Percentiles rank a stretch among this genome's conserved stretches.
Conservation (phyloP, 2,113 vertebrate species). For the Myrmecobius fasciatus region DNA sequence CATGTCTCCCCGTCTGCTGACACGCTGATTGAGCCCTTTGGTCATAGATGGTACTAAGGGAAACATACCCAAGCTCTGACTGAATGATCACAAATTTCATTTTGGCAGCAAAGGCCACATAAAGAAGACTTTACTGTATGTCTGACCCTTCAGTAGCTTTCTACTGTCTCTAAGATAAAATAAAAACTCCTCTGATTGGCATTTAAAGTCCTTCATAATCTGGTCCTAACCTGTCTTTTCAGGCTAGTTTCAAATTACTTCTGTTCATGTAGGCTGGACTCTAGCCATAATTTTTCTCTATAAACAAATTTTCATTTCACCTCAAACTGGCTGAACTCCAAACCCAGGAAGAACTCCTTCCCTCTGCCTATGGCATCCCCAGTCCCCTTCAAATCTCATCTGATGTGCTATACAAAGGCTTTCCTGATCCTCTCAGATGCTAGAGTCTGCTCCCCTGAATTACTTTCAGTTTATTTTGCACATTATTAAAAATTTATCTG, state of each 20-base stretch:
- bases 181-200: background rate
- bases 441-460: background rate
- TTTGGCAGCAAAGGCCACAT: background rate
- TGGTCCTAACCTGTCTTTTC: background rate
- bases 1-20: background rate
- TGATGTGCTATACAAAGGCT: background rate
- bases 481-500: background rate
- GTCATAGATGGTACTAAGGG: background rate
- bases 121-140: background rate
- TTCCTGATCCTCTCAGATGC: background rate
- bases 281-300: background rate
- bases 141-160: background rate
- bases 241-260: background rate
- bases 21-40: background rate
- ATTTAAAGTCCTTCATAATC: background rate
- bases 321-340: background rate
- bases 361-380: background rate
- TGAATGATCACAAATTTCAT: background rate
- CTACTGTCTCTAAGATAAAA: background rate
- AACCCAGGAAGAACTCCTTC: background rate
- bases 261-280: background rate
- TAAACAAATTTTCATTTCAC: background rate
- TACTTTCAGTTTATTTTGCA: background rate
- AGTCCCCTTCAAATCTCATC: background rate
- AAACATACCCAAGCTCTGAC: background rate